A percentile compares a stretch with the other conserved stretches of the same genome.
Evolutionary conservation across 2,797 vertebrate genomes (phyloP).

Genomic region (Typhlichthys eigenmanni): DNA sequence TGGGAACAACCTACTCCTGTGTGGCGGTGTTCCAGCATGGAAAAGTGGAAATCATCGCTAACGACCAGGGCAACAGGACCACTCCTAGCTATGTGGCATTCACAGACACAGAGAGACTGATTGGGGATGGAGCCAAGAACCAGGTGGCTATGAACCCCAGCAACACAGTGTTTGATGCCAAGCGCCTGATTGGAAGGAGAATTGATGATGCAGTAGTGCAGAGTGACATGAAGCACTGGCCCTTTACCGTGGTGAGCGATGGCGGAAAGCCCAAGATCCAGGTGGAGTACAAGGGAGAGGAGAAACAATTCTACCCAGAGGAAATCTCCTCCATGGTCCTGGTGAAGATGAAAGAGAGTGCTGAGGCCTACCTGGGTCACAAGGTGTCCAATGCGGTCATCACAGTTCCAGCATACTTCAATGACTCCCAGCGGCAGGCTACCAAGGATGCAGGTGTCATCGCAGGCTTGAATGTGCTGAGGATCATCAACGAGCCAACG

Average conservation of each 20-base stretch:
- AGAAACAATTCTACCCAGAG: conserved; percentile 43
- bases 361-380: conserved; percentile 52
- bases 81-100: conserved; percentile 45
- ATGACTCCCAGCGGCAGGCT: conserved; percentile 84
- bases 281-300: conserved; percentile 48
- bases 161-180: conserved; percentile 56
- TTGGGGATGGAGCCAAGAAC: conserved; percentile 45
- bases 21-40: conserved; percentile 51
- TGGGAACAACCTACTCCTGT: conserved; percentile 55
- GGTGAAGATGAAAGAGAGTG: conserved; percentile 53
- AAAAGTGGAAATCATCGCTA: conserved; percentile 52
- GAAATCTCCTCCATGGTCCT: conserved; percentile 59
- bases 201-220: conserved; percentile 41
- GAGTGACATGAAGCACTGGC: conserved; percentile 52
- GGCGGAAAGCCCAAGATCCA: conserved; percentile 44
- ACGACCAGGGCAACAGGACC: conserved; percentile 52
- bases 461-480: conserved; percentile 77
- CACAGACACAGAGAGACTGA: conserved; percentile 45
- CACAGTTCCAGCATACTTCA: conserved; percentile 79
- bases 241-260: conserved; percentile 40
- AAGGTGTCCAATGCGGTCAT: conserved; percentile 46
- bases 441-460: conserved; percentile 84
- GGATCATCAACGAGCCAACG: conserved; percentile 56
- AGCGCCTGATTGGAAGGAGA: conserved; percentile 47
- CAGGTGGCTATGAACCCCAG: conserved; percentile 49